Evolutionary conservation across 2,797 vertebrate genomes (phyloP), one percentile per base, ranked within the genome.

Genomic region (Galago senegalensis): DNA sequence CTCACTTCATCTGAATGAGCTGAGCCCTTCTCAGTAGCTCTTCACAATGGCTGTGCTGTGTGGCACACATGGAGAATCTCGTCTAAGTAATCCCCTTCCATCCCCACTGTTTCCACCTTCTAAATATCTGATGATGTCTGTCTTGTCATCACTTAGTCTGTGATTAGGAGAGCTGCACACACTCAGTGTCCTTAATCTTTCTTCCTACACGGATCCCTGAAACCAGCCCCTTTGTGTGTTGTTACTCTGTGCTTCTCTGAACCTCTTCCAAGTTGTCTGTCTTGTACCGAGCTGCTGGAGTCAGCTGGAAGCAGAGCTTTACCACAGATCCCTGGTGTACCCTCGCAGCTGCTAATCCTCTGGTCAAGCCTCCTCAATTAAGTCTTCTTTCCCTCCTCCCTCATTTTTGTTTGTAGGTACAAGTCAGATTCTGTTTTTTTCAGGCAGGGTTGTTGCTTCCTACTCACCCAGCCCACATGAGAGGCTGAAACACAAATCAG

Each of bases 131-230:
- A 65, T 46, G 93, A 53, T 29, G 63, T 81, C n/a, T 37, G 3
- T 63, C 89, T 82, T 80, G 93, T 93, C 91, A 70, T 77, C 87
- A 23, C 84, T 94, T 72, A 95, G 96, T 88, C 88, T 17, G 11
- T 43, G 96, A 91, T 94, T 83, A 96, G 85, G 56, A 70, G 23
- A 58, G 85, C 88, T 61, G 92, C 58, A 14, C 67, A 56, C 92
- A 70, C 93, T 90, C 53, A 73, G 88, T 34, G 2, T 61, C 96
- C 96, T 89, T 97, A 96, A 96, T 96, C 97, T 97, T 46, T 21
- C 95, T 88, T 93, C 81, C 89, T 89, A 63, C 85, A 60, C 88
- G 89, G 80, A 1, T 90, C 93, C 93, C 81, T 43, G 91, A 77
- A 90, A 77, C 85, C 69, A 85, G 86, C 89, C 76, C 75, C 91